These are phyloP conservation scores for Ictalurus punctatus DNA, from an alignment of 2,113 vertebrate genomes.

Conservation along the genomic window DNA sequence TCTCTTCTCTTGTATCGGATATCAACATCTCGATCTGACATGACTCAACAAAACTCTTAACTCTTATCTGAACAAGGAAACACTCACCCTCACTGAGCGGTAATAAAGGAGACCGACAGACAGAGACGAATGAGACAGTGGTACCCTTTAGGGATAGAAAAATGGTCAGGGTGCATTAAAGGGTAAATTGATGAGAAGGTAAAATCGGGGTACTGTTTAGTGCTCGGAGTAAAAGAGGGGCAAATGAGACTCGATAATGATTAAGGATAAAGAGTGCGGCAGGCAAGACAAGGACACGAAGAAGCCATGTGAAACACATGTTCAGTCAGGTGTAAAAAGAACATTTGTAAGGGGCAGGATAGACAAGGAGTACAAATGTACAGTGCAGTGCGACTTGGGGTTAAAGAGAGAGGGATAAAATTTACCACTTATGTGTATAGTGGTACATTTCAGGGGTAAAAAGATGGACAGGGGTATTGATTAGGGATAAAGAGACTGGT, in stretches of 20 bases:
- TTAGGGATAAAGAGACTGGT: not conserved
- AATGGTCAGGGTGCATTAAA: not conserved
- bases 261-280: not conserved
- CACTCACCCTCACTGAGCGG: too few relatives aligned
- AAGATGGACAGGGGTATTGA: not conserved
- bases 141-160: not conserved
- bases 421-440: not conserved
- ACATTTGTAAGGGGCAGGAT: not conserved
- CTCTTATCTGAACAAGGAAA: not conserved
- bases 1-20: slow-evolving; percentile 4
- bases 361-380: not conserved
- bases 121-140: not conserved
- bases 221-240: not conserved
- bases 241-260: not conserved
- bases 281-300: not conserved
- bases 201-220: not conserved
- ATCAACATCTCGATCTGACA: slow-evolving; percentile 18
- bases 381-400: not conserved
- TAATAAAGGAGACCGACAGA: not conserved
- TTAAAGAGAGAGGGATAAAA: not conserved
- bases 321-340: not conserved
- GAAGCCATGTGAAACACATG: not conserved
- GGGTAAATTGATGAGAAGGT: not conserved
- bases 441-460: not conserved
- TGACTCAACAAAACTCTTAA: not conserved